Percentiles rank a stretch among this genome's conserved stretches.
Evolutionary conservation across 2,797 vertebrate species (phyloP).

Genomic region (Knipowitschia caucasica): DNA sequence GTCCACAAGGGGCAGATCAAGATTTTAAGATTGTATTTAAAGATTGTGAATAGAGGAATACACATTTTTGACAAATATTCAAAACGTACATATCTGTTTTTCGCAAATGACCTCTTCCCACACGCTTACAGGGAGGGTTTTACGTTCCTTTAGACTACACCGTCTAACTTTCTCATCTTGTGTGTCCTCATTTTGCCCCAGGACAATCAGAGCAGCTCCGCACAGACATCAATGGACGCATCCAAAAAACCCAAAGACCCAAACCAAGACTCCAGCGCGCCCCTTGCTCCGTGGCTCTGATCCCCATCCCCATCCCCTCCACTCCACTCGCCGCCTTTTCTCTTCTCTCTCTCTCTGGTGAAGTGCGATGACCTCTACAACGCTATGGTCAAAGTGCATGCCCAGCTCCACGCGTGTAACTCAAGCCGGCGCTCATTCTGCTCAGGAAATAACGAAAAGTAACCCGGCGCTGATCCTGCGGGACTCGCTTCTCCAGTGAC

Average conservation of each 20-base stretch:
- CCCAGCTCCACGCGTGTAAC: constrained; percentile 42
- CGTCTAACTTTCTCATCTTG: constrained; percentile 20
- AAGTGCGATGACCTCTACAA: constrained; percentile 34
- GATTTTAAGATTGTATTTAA: no score
- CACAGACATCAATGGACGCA: constrained; percentile 56
- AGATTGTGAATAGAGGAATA: no score
- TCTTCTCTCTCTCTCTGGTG: constrained; percentile 43
- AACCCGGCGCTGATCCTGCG: constrained; percentile 34
- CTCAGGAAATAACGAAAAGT: constrained; percentile 44
- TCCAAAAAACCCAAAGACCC: constrained; percentile 55
- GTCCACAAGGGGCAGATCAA: no score
- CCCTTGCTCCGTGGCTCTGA: constrained; percentile 21
- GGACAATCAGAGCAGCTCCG: constrained; percentile 44
- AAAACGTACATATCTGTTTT: no score
- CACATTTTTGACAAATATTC: no score
- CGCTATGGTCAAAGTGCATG: constrained; percentile 63
- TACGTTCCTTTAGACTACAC: constrained; percentile 1
- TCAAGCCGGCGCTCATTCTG: constrained; percentile 33
- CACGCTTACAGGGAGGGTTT: not conserved
- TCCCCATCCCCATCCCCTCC: constrained; percentile 31
- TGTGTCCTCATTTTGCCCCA: constrained; percentile 30
- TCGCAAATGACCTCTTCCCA: no score
- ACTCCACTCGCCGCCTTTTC: no score
- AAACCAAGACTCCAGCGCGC: constrained; percentile 21
- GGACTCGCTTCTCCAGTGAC: constrained; percentile 37